These are phyloP conservation scores for Prenolepis imparis DNA, from an alignment of 2,888 invertebrate species.

Conservation along the genomic window DNA sequence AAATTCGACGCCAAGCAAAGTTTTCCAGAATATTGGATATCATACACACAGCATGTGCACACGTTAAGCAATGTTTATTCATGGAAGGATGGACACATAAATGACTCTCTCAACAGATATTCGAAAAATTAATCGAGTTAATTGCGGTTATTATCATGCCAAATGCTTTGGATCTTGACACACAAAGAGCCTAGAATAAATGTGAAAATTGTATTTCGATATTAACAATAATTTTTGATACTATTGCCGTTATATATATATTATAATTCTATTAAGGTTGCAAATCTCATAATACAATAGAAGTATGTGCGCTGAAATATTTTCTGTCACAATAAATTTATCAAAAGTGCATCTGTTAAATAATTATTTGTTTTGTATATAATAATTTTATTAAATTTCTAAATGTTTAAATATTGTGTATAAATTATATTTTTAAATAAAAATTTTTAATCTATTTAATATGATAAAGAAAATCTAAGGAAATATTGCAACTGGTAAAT, in stretches of 20 bases:
- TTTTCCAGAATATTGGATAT: constrained; percentile 33
- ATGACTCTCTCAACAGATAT: constrained; percentile 18
- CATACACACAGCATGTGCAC: constrained; percentile 20
- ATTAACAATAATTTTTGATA: constrained; percentile 16
- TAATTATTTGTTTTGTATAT: neutral
- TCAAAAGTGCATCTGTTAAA: neutral
- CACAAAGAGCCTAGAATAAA: neutral
- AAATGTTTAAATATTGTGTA: constrained; percentile 9
- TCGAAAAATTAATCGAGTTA: constrained; percentile 17
- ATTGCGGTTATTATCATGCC: constrained; percentile 28
- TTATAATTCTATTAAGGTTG: neutral
- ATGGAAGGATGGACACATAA: neutral
- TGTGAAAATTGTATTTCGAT: constrained; percentile 9
- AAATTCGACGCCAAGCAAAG: constrained; percentile 22
- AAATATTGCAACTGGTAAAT: neutral
- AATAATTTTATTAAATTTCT: neutral
- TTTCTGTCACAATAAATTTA: neutral
- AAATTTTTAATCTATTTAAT: neutral
- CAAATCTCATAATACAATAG: neutral
- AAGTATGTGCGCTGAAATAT: neutral
- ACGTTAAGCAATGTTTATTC: constrained; percentile 1
- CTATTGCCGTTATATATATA: neutral
- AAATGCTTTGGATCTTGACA: constrained; percentile 29
- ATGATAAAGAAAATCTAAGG: neutral
- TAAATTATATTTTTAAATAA: neutral